These are phyloP conservation scores for Tortrix viridana DNA, from an alignment of 2,888 invertebrate species.

Conservation along the genomic window DNA sequence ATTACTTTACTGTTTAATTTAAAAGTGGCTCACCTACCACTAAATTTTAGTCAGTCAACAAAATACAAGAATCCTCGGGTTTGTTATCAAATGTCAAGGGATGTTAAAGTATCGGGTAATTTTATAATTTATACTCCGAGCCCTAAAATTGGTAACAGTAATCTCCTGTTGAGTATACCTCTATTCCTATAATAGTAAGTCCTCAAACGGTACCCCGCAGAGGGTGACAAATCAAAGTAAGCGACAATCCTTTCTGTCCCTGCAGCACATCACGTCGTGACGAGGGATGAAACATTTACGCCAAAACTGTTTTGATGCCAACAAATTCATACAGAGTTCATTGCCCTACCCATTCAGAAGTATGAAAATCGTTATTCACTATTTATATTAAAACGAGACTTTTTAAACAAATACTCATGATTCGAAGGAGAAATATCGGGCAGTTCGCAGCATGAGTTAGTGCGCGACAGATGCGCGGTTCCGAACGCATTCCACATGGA, in stretches of 20 bases:
- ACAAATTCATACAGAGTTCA: slow-evolving; percentile 39
- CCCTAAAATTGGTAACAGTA: no score
- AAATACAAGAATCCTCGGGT: no score
- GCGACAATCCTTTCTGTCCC: slow-evolving; percentile 24
- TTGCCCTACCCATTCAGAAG: slow-evolving; percentile 38
- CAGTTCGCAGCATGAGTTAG: slow-evolving; percentile 59
- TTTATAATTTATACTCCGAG: no score
- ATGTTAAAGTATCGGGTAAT: no score
- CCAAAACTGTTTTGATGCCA: slow-evolving; percentile 39
- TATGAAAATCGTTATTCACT: slow-evolving; percentile 28
- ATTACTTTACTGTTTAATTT: no score
- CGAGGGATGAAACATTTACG: slow-evolving; percentile 36
- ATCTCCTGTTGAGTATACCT: no score
- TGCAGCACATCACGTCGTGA: slow-evolving; percentile 23
- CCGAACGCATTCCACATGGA: slow-evolving; percentile 61
- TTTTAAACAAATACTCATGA: slow-evolving; percentile 27
- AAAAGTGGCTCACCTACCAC: no score
- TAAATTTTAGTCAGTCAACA: no score
- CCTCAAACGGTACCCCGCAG: no score
- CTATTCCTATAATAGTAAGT: no score
- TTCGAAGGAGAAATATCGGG: slow-evolving; percentile 22
- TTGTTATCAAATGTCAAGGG: no score
- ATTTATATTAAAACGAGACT: slow-evolving; percentile 17
- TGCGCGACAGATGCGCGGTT: slow-evolving; percentile 67
- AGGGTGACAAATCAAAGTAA: slow-evolving; percentile 19